Conservation (phyloP, 2,797 vertebrate genomes). For the Tragopan temminckii region DNA sequence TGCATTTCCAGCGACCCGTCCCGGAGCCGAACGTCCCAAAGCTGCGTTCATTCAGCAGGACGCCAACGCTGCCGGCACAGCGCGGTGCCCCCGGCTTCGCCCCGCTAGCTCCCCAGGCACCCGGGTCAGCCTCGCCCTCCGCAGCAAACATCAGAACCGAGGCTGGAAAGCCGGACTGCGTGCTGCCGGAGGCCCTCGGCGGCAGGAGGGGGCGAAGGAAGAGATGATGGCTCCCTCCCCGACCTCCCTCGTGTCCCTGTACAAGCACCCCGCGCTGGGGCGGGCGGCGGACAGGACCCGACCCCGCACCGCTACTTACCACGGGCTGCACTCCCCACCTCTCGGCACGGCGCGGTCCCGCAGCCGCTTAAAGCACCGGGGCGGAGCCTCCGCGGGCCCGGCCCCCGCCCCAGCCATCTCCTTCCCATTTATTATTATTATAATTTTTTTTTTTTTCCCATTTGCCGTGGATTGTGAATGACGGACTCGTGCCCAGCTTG, state of each 20-base stretch:
- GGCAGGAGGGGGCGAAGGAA: not conserved
- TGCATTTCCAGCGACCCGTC: not conserved
- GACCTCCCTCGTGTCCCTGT: too few relatives aligned
- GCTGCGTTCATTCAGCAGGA: not conserved
- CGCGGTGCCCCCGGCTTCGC: too few relatives aligned
- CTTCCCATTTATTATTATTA: not conserved
- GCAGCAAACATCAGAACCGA: not conserved
- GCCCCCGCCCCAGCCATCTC: not conserved
- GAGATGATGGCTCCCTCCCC: not conserved
- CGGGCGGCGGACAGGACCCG: not conserved
- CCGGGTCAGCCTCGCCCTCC: not conserved
- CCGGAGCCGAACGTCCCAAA: not conserved
- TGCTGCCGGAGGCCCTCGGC: too few relatives aligned
- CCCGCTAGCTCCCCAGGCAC: not conserved
- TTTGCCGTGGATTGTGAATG: not conserved
- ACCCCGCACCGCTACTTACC: not conserved
- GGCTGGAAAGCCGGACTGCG: too few relatives aligned
- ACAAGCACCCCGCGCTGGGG: too few relatives aligned
- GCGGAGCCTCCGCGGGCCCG: not conserved
- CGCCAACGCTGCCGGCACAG: not conserved
- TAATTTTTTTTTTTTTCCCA: not conserved
- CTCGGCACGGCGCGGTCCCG: not conserved
- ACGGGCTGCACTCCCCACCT: rapidly evolving
- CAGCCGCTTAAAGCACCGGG: not conserved
- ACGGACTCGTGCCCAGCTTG: not conserved